These are phyloP conservation scores for Oophaga sylvatica DNA, from an alignment of 2,797 vertebrate species.

Conservation along the genomic window DNA sequence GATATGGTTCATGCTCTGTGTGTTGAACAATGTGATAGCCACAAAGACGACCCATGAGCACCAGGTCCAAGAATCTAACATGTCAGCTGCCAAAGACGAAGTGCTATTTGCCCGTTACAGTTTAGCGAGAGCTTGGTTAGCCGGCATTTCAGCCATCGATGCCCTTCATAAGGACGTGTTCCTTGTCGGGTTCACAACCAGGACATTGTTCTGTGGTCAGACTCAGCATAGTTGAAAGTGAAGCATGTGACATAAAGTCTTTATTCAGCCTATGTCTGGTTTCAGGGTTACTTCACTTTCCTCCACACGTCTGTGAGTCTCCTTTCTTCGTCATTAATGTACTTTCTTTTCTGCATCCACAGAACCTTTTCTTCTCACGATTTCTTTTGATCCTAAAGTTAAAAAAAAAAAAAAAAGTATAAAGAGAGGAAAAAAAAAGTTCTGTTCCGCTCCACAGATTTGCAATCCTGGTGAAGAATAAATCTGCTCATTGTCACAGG, in stretches of 20 bases:
- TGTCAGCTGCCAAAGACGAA: not conserved
- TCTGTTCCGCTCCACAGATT: constrained; percentile 34
- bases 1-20: not conserved
- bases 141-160: not conserved
- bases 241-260: constrained; percentile 26
- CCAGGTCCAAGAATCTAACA: not conserved
- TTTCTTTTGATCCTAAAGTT: not conserved
- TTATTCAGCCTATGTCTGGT: constrained; percentile 10
- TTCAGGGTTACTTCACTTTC: constrained; percentile 20
- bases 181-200: constrained; percentile 11
- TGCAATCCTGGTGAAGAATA: constrained; percentile 23
- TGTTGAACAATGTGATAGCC: not conserved
- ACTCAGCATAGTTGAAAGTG: constrained; percentile 45
- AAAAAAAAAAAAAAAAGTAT: not conserved
- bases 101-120: not conserved
- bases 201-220: not conserved
- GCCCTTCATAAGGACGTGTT: not conserved
- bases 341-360: constrained; percentile 20
- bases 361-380: constrained; percentile 28
- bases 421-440: not conserved
- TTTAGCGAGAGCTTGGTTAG: not conserved
- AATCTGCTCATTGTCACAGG: constrained; percentile 43
- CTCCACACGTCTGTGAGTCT: constrained; percentile 25
- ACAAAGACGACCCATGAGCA: constrained; percentile 1
- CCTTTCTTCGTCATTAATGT: constrained; percentile 10